These are phyloP conservation scores for Condylostylus longicornis DNA, from an alignment of 1,140 invertebrate species.

Conservation along the genomic window DNA sequence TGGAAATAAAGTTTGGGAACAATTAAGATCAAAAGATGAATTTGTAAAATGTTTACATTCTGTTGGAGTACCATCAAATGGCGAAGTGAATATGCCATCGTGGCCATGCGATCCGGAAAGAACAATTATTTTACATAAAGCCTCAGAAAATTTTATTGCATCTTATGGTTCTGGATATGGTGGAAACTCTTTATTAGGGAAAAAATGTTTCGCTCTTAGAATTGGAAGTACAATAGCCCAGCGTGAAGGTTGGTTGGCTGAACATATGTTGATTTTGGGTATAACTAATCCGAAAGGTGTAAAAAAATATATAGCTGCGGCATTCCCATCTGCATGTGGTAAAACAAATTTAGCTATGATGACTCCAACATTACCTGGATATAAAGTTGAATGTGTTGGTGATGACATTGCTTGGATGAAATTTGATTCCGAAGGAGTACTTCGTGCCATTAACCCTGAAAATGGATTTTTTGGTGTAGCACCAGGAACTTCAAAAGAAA, in stretches of 20 bases:
- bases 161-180: slow-evolving; percentile 90
- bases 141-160: slow-evolving; percentile 61
- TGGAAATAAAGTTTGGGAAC: slow-evolving; percentile 47
- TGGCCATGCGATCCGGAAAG: slow-evolving; percentile 92
- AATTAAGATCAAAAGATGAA: slow-evolving; percentile 43
- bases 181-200: slow-evolving; percentile 85
- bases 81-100: slow-evolving; percentile 42
- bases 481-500: slow-evolving; percentile 72
- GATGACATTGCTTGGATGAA: slow-evolving; percentile 88
- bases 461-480: slow-evolving; percentile 94
- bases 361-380: slow-evolving; percentile 72
- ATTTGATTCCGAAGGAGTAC: slow-evolving; percentile 68
- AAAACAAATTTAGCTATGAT: slow-evolving; percentile 96
- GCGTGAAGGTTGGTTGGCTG: slow-evolving; percentile 88
- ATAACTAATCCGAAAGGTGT: slow-evolving; percentile 71
- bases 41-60: slow-evolving; percentile 89
- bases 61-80: slow-evolving; percentile 55
- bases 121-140: slow-evolving; percentile 64
- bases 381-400: slow-evolving; percentile 71
- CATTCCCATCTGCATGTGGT: slow-evolving; percentile 91
- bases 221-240: slow-evolving; percentile 81
- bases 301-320: slow-evolving; percentile 79
- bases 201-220: slow-evolving; percentile 88
- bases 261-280: slow-evolving; percentile 86
- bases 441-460: slow-evolving; percentile 90